These are phyloP conservation scores for Oreocharis arfaki DNA, from an alignment of 2,113 vertebrate species.

Conservation along the genomic window DNA sequence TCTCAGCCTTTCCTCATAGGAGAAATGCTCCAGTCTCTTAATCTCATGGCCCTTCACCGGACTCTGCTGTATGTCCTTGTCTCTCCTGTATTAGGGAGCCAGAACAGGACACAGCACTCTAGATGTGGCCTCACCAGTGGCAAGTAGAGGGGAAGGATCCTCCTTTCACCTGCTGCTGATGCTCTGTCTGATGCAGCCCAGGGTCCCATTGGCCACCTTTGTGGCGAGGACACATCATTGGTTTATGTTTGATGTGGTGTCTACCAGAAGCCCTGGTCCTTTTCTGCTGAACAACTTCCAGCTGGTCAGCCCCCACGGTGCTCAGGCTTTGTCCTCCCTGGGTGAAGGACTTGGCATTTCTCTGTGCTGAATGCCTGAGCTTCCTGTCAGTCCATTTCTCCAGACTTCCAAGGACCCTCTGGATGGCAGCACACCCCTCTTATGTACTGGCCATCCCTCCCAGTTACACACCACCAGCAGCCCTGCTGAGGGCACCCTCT, in stretches of 20 bases:
- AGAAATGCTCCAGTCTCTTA: not conserved
- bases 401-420: not conserved
- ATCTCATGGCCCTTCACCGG: not conserved
- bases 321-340: not conserved
- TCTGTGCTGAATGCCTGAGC: not conserved
- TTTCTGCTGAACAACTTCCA: not conserved
- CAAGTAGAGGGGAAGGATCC: not conserved
- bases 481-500: not conserved
- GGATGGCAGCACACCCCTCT: not conserved
- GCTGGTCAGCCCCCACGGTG: not conserved
- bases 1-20: not conserved
- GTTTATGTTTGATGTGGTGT: not conserved
- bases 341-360: not conserved
- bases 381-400: not conserved
- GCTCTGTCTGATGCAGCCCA: not conserved
- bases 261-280: not conserved
- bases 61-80: not conserved
- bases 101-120: not conserved
- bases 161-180: not conserved
- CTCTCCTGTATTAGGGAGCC: not conserved
- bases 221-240: not conserved
- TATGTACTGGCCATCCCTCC: accelerated
- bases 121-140: not conserved
- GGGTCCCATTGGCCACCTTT: not conserved
- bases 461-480: not conserved